Percentiles rank a stretch among this genome's conserved stretches.
Evolutionary conservation across 1,140 invertebrate species (phyloP).

Genomic region (Leguminivora glycinivorella): DNA sequence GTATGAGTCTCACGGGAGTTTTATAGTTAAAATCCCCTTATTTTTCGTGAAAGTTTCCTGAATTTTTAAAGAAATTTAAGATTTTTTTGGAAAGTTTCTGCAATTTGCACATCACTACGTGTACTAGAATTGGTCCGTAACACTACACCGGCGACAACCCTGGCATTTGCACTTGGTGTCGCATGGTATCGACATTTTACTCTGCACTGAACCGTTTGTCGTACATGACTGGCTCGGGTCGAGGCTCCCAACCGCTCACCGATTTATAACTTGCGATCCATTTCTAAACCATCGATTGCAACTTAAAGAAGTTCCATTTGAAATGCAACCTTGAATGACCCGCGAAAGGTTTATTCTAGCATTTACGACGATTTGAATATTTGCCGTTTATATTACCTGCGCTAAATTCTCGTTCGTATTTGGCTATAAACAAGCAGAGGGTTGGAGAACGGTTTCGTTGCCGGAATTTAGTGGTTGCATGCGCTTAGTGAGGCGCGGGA

Average conservation of each 20-base stretch:
- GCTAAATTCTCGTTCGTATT: constrained; percentile 19
- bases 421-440: constrained; percentile 16
- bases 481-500: constrained; percentile 22
- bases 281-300: constrained; percentile 1
- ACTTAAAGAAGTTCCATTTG: neutral
- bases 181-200: constrained; percentile 8
- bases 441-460: constrained; percentile 13
- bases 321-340: neutral
- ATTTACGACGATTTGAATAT: neutral
- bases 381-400: constrained; percentile 7
- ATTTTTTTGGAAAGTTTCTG: no score
- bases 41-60: no score
- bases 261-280: constrained; percentile 11
- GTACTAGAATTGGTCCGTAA: no score
- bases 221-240: neutral
- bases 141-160: neutral
- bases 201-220: neutral
- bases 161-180: neutral
- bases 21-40: no score
- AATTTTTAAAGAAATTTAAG: no score
- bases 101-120: no score
- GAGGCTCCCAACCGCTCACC: neutral
- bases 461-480: constrained; percentile 19
- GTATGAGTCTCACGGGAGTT: no score
- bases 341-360: neutral